These are phyloP conservation scores for Drosophila tripunctata DNA, from an alignment of 2,888 invertebrate species.

Conservation along the genomic window DNA sequence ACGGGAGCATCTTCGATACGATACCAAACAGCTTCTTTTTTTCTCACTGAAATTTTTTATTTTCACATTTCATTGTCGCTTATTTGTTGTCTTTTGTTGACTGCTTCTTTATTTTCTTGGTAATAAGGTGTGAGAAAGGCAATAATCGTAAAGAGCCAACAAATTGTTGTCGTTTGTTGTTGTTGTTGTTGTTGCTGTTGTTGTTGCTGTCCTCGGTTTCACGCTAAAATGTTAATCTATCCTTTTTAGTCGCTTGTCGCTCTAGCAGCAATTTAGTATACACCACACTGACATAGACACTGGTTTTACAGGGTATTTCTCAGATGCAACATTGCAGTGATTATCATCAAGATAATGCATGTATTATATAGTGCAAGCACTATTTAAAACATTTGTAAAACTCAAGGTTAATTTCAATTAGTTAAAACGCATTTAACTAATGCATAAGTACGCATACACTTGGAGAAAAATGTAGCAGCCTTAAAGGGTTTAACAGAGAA, in stretches of 20 bases:
- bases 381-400: too few relatives aligned
- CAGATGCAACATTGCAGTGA: not conserved
- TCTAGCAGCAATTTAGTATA: conserved; percentile 50
- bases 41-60: conserved; percentile 43
- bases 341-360: too few relatives aligned
- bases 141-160: conserved; percentile 81
- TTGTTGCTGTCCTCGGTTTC: conserved; percentile 54
- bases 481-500: too few relatives aligned
- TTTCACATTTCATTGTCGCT: conserved; percentile 71
- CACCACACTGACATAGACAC: conserved; percentile 3
- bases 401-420: too few relatives aligned
- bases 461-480: too few relatives aligned
- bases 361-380: too few relatives aligned
- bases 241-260: conserved; percentile 50
- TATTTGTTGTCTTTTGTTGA: conserved; percentile 35
- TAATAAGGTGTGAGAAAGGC: conserved; percentile 82
- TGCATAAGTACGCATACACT: too few relatives aligned
- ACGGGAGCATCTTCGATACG: not conserved
- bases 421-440: too few relatives aligned
- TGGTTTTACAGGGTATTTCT: not conserved
- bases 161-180: conserved; percentile 63
- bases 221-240: conserved; percentile 77
- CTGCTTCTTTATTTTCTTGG: conserved; percentile 78
- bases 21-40: conserved; percentile 39
- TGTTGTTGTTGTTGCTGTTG: conserved; percentile 8